Conservation (phyloP, 2,888 invertebrate genomes). For the Salpingus planirostris region DNA sequence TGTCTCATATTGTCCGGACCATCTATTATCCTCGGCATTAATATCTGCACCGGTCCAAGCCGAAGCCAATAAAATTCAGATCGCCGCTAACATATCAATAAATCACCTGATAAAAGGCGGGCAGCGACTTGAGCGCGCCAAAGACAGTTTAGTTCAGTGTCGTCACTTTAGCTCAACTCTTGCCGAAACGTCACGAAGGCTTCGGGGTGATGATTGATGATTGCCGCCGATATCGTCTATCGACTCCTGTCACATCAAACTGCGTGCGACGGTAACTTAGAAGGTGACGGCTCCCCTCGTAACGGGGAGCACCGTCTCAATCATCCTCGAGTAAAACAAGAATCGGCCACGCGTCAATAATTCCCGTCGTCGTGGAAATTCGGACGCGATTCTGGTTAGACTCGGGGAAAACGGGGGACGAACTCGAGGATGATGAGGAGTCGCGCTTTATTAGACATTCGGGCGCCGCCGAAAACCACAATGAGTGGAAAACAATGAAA, state of each 20-base stretch:
- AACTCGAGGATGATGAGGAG: too few relatives aligned
- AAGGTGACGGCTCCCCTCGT: too few relatives aligned
- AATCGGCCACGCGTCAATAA: too few relatives aligned
- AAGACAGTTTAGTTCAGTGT: constrained; percentile 24
- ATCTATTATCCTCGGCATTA: constrained; percentile 9
- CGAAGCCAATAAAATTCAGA: constrained; percentile 12
- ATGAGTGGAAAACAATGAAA: constrained; percentile 22
- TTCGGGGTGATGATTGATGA: constrained; percentile 14
- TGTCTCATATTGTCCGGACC: too few relatives aligned
- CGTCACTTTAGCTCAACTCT: constrained; percentile 21
- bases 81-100: constrained; percentile 20
- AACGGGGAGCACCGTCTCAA: too few relatives aligned
- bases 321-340: too few relatives aligned
- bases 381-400: too few relatives aligned
- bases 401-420: too few relatives aligned
- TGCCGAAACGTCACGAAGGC: constrained; percentile 17
- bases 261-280: constrained; percentile 1
- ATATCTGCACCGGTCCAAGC: constrained; percentile 4
- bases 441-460: constrained; percentile 15
- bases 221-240: constrained; percentile 3
- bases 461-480: constrained; percentile 13
- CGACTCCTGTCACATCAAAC: not conserved
- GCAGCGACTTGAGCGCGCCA: constrained; percentile 10
- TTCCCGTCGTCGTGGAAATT: too few relatives aligned
- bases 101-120: constrained; percentile 23